Conservation (phyloP, 2,888 invertebrate species). For the Nemurella pictetii region DNA sequence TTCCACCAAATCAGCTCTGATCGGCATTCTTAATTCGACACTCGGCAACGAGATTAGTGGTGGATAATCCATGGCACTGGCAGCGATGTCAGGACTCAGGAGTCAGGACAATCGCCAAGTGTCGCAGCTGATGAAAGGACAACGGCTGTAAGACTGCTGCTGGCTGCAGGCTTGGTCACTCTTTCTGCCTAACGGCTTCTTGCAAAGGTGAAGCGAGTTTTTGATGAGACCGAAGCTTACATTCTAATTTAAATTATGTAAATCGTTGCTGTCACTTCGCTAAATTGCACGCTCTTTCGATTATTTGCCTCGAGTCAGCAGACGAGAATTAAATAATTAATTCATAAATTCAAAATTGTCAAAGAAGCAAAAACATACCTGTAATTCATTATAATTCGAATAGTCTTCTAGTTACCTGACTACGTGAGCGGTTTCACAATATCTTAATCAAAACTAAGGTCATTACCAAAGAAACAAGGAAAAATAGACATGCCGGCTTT, state of each 20-base stretch:
- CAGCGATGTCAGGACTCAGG: background rate
- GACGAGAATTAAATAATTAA: background rate
- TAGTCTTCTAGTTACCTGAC: no score
- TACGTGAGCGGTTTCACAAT: background rate
- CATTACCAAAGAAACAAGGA: background rate
- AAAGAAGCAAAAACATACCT: background rate
- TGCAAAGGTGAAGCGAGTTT: constrained; percentile 5
- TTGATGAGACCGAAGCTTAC: constrained; percentile 11
- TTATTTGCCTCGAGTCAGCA: background rate
- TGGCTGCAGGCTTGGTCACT: background rate
- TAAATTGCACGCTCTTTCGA: background rate
- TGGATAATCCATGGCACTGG: background rate
- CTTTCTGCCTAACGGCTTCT: constrained; percentile 16
- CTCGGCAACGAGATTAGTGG: background rate
- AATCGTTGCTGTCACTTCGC: constrained; percentile 17
- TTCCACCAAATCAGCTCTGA: background rate
- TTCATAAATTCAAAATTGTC: background rate
- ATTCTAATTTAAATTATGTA: constrained; percentile 26
- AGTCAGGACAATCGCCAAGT: background rate
- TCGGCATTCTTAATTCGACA: background rate
- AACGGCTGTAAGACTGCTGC: background rate
- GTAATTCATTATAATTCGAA: background rate
- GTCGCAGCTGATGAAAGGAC: background rate
- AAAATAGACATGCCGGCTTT: background rate
- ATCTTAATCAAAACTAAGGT: background rate